Evolutionary conservation across 2,888 invertebrate genomes (phyloP).

Genomic region (Epistrophe grossulariae): DNA sequence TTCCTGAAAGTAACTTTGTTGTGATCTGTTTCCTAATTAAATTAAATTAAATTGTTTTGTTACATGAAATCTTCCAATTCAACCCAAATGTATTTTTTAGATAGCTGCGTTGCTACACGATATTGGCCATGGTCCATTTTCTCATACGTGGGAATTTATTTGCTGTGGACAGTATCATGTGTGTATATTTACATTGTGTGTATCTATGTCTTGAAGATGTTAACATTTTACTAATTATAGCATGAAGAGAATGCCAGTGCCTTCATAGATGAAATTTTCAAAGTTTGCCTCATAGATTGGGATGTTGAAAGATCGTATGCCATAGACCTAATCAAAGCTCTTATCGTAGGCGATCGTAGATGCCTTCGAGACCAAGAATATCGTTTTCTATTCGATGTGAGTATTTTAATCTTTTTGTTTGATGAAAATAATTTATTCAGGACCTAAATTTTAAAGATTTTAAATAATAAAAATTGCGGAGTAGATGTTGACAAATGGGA

Average conservation of each 20-base stretch:
- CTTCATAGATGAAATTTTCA: conserved; percentile 80
- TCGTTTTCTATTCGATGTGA: conserved; percentile 81
- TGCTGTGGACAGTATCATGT: conserved; percentile 64
- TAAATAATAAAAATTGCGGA: conserved; percentile 86
- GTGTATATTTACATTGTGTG: conserved; percentile 1
- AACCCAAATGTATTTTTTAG: conserved; percentile 76
- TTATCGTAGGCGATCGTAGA: conserved; percentile 79
- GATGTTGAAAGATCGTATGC: conserved; percentile 77
- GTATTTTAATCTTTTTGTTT: conserved; percentile 7
- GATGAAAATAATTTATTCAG: background rate
- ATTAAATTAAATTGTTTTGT: background rate
- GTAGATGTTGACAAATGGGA: conserved; percentile 89
- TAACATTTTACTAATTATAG: conserved; percentile 56
- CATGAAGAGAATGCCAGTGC: conserved; percentile 79
- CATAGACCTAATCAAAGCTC: conserved; percentile 79
- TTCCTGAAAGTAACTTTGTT: too few species aligned
- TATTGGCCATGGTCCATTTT: conserved; percentile 88
- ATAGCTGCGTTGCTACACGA: conserved; percentile 89
- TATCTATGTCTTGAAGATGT: background rate
- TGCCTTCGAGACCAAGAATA: conserved; percentile 75
- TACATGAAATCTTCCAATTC: background rate
- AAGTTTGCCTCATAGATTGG: conserved; percentile 72
- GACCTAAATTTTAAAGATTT: conserved; percentile 83
- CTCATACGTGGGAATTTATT: conserved; percentile 86
- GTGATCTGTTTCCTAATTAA: too few species aligned